Conservation (phyloP, 2,113 vertebrate genomes). For the Myanophis thanlyinensis region DNA sequence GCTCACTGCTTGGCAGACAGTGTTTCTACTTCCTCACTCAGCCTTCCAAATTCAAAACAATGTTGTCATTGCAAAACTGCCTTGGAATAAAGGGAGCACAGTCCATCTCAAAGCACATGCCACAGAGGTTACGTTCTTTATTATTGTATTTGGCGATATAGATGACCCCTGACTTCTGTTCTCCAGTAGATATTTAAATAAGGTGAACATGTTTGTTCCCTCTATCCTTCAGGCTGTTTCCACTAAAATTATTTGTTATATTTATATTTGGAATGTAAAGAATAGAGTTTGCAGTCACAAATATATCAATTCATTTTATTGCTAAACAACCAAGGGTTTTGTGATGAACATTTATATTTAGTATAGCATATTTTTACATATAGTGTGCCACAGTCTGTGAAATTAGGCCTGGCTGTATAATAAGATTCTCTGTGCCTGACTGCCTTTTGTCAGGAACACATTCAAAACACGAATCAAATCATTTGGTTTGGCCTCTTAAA, state of each 20-base stretch:
- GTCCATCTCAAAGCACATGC: neutral
- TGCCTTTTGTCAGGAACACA: neutral
- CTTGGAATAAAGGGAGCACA: neutral
- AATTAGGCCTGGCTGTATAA: neutral
- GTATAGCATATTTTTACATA: neutral
- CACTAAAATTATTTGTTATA: neutral
- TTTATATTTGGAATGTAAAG: neutral
- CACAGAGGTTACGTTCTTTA: neutral
- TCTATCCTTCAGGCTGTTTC: neutral
- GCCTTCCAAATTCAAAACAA: neutral
- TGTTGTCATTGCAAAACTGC: neutral
- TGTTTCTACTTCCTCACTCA: neutral
- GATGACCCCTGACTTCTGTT: neutral
- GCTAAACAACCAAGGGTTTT: neutral
- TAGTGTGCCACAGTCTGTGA: neutral
- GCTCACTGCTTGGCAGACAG: slow-evolving; percentile 13
- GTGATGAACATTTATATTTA: neutral
- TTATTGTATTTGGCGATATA: neutral
- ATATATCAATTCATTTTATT: neutral
- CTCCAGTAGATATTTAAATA: neutral
- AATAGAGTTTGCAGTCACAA: neutral
- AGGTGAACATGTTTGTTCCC: neutral
- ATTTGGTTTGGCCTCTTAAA: neutral
- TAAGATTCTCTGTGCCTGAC: neutral
- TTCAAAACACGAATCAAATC: neutral